phyloP scores from a whole-genome alignment of 2,888 invertebrate species.

The Cynaeus angustus region DNA sequence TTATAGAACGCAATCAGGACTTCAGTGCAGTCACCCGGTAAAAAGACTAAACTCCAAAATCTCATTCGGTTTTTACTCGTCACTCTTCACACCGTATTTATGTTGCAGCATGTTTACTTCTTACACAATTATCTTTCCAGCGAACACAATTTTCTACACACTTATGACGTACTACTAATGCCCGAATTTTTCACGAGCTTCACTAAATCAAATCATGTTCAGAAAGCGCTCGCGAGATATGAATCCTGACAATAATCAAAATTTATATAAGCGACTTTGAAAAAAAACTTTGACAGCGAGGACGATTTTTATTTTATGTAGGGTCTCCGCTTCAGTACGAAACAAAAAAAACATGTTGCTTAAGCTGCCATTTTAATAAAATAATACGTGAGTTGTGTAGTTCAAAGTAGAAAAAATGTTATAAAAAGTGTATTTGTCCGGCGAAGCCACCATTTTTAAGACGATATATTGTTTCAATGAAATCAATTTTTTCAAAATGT shows the following conservation, averaged over 20 bases:
- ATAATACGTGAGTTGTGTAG: too few species aligned
- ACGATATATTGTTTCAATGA: too few species aligned
- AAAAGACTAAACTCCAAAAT: conserved; percentile 59
- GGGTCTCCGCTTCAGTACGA: too few species aligned
- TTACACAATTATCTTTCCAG: conserved; percentile 50
- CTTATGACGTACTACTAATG: conserved; percentile 30
- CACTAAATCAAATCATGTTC: conserved; percentile 25
- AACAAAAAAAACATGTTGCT: too few species aligned
- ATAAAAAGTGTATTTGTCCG: too few species aligned
- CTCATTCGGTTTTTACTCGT: conserved; percentile 62
- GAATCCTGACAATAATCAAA: conserved; percentile 27
- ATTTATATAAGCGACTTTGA: conserved; percentile 21
- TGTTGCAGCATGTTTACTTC: conserved; percentile 52
- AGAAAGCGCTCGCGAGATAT: neutral
- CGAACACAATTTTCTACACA: conserved; percentile 41
- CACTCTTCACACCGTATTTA: conserved; percentile 56
- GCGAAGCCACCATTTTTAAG: too few species aligned
- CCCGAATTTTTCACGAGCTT: conserved; percentile 35
- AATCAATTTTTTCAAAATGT: too few species aligned
- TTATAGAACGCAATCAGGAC: conserved; percentile 60
- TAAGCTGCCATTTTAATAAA: too few species aligned
- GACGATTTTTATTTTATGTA: too few species aligned
- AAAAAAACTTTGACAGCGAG: neutral
- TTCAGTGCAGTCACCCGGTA: conserved; percentile 55
- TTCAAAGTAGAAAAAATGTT: too few species aligned